Percentiles rank a stretch among this genome's conserved stretches.
These are phyloP conservation scores for Aphaenogaster rudis DNA, from an alignment of 1,140 invertebrate species.

Conservation along the genomic window DNA sequence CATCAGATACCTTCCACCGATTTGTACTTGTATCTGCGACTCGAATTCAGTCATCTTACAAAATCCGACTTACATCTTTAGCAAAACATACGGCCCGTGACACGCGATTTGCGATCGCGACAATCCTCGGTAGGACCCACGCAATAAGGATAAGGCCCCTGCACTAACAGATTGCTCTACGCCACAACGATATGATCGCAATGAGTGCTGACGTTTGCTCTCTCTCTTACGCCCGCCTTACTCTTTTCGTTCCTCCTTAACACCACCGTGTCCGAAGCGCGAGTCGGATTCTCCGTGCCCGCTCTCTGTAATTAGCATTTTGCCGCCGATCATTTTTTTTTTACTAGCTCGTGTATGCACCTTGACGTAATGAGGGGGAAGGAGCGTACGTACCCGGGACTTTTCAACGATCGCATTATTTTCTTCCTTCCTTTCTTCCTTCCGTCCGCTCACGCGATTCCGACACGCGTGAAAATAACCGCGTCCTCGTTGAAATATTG, in stretches of 20 bases:
- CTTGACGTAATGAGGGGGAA: constrained; percentile 25
- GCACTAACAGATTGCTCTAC: constrained; percentile 87
- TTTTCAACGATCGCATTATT: constrained; percentile 41
- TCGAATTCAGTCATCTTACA: not conserved
- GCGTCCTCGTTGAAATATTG: constrained; percentile 44
- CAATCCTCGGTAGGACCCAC: constrained; percentile 75
- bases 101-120: constrained; percentile 9
- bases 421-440: not conserved
- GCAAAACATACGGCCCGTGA: not conserved
- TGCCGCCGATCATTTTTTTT: constrained; percentile 3
- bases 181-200: constrained; percentile 81
- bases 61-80: not conserved
- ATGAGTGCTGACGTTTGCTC: constrained; percentile 65
- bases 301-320: constrained; percentile 23
- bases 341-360: constrained; percentile 3
- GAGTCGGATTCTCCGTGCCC: constrained; percentile 12
- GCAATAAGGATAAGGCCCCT: constrained; percentile 87
- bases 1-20: constrained; percentile 11
- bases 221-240: constrained; percentile 9
- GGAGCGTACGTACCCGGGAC: constrained; percentile 37
- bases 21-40: constrained; percentile 27
- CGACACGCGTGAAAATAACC: constrained; percentile 47
- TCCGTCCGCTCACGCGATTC: not conserved
- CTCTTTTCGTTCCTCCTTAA: not conserved
- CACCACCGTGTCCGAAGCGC: constrained; percentile 22